Conservation (phyloP, 2,113 vertebrate genomes). For the human (Homo sapiens) region DNA sequence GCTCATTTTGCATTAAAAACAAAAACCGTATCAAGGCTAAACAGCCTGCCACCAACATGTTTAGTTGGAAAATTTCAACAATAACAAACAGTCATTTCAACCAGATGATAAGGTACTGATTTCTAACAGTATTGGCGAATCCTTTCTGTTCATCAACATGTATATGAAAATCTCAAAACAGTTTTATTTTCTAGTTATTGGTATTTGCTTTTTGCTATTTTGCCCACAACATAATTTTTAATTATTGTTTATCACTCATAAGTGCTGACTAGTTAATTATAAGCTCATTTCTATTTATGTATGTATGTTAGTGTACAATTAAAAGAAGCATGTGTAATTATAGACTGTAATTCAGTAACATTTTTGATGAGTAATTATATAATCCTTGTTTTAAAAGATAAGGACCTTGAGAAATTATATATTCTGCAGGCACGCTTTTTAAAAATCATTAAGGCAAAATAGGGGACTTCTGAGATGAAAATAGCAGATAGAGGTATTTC, state of each 20-base stretch:
- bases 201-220: slow-evolving; percentile 36
- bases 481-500: neutral
- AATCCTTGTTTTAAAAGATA: slow-evolving; percentile 40
- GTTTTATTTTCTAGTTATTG: slow-evolving; percentile 17
- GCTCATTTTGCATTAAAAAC: neutral
- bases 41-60: neutral
- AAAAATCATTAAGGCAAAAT: neutral
- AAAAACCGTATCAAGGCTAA: neutral
- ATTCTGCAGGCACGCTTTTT: neutral
- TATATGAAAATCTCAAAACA: neutral
- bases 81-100: neutral
- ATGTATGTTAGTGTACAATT: slow-evolving; percentile 5
- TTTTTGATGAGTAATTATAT: slow-evolving; percentile 23
- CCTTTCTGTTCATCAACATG: neutral
- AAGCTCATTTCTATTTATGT: slow-evolving; percentile 43
- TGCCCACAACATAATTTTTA: neutral
- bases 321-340: slow-evolving; percentile 24
- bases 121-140: neutral
- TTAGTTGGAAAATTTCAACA: neutral
- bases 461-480: neutral
- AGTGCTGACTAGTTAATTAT: slow-evolving; percentile 23
- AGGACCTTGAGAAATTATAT: neutral
- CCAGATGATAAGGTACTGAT: neutral
- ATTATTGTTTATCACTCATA: slow-evolving; percentile 13
- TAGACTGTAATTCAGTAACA: slow-evolving; percentile 16